Evolutionary conservation across 2,888 invertebrate species (phyloP).

Genomic region (Odontomyia ornata): DNA sequence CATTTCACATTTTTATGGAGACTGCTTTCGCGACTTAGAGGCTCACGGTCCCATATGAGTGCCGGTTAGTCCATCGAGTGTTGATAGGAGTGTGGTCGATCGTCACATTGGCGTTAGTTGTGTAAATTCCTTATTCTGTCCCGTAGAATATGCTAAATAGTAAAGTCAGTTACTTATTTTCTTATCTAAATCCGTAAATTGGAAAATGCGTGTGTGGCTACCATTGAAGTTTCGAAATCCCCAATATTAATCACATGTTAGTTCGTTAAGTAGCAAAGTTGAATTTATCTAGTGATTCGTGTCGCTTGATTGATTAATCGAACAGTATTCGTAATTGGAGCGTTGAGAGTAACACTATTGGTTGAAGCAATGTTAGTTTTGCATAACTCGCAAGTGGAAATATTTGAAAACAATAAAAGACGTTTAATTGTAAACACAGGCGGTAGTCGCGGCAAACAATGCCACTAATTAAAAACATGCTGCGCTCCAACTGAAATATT

Average conservation of each 20-base stretch:
- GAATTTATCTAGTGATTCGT: too few species aligned
- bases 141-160: neutral
- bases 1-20: slow-evolving; percentile 35
- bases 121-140: neutral
- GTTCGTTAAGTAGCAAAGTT: too few species aligned
- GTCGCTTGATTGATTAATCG: neutral
- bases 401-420: neutral
- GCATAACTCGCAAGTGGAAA: neutral
- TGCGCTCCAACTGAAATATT: slow-evolving; percentile 20
- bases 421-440: neutral
- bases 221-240: neutral
- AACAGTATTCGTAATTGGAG: neutral
- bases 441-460: neutral
- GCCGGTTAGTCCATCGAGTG: neutral
- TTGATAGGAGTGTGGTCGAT: neutral
- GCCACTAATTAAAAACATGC: slow-evolving; percentile 20
- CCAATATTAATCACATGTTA: too few species aligned
- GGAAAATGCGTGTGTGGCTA: neutral
- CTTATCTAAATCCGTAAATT: neutral
- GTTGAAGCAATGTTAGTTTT: neutral
- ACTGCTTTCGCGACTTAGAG: neutral
- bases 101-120: neutral
- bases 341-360: neutral
- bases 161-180: neutral
- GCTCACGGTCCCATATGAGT: neutral